Evolutionary conservation across 2,888 invertebrate species (phyloP).

Genomic region (Nasonia oneida): DNA sequence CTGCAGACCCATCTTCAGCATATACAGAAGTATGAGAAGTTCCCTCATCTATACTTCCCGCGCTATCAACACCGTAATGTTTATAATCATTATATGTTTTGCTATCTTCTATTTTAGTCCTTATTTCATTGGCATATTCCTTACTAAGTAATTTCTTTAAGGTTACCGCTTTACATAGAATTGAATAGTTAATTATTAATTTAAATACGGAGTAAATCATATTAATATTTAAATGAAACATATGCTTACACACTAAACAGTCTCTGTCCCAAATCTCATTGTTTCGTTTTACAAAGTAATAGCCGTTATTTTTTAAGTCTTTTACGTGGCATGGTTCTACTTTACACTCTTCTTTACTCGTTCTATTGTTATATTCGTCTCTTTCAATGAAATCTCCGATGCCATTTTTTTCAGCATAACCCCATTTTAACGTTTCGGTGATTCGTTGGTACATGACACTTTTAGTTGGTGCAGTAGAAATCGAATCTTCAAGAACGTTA

Average conservation of each 20-base stretch:
- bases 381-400: constrained; percentile 86
- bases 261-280: constrained; percentile 28
- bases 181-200: neutral
- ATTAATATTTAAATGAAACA: neutral
- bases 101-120: constrained; percentile 80
- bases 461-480: constrained; percentile 74
- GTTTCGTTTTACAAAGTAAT: neutral
- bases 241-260: constrained; percentile 39
- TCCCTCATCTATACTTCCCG: constrained; percentile 86
- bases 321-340: neutral
- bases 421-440: constrained; percentile 94
- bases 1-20: constrained; percentile 92
- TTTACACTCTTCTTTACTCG: constrained; percentile 12
- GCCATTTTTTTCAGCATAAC: constrained; percentile 90
- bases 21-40: constrained; percentile 94
- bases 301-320: neutral
- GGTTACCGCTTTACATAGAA: neutral
- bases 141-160: constrained; percentile 14
- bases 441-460: constrained; percentile 85
- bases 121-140: constrained; percentile 82
- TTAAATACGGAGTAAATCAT: neutral
- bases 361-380: constrained; percentile 78
- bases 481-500: constrained; percentile 86
- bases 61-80: constrained; percentile 83
- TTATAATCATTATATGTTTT: constrained; percentile 84